Base-by-base conservation (phyloP, 1,140 invertebrate species). In the Vollenhovia emeryi region DNA sequence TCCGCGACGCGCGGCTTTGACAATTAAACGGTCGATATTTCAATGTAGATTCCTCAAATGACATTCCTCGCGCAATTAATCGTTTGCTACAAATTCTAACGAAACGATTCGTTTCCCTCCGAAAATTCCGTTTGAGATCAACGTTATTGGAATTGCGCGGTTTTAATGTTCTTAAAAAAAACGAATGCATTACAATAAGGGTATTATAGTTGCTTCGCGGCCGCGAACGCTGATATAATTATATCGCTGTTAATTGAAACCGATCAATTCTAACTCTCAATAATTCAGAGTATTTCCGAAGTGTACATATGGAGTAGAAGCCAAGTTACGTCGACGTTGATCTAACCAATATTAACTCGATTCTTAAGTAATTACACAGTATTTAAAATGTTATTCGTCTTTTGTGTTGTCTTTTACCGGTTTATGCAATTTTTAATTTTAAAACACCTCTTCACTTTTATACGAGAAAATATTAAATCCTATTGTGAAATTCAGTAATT, bases 251-350 rank as follows among this genome's bases (percentile, higher is more conserved):
- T 66, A 43, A 66, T 45, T 66, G 21, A 43, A 45, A 45, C 36
- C 62, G 36, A 66, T 66, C 36, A 24, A 66, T 66, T 64, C 60
- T 64, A 64, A n/a, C 36, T 43, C 36, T 66, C 11, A 45, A 66
- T 66, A 66, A 66, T 66, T 66, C 62, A 66, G 50, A 36, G 24
- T 52, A 71, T 52, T 52, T 55, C 0, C 50, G 36, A 73, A 73
- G 6, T 15, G 48, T 21, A 69, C 33, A n/a, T n/a, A 33, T 8
- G 48, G 3, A 30, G 7, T 8, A 24, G 21, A 5, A 18, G 40
- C 36, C 18, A n/a, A 71, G 18, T 21, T 33, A n/a, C 9, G 11
- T 7, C 11, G 45, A 71, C 18, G 9, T 43, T 66, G 8, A 5
- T 7, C 13, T 45, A 45, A 24, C 13, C 45, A 33, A 71, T 9